Percentiles rank a stretch among this genome's conserved stretches.
These are phyloP conservation scores for Chloroceryle aenea DNA, from an alignment of 2,113 vertebrate genomes.

Conservation along the genomic window DNA sequence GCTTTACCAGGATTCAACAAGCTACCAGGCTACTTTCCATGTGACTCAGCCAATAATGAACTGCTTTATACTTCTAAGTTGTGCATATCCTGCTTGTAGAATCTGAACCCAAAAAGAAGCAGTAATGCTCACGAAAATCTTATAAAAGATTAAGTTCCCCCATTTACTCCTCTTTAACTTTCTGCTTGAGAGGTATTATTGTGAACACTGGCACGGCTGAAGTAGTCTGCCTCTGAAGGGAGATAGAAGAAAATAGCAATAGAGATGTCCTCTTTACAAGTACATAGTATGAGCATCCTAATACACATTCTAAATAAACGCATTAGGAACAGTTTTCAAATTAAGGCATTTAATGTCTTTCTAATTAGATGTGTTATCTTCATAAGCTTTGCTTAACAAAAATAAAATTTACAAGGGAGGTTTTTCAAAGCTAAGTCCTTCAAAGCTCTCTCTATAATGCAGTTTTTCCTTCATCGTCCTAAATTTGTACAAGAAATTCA, in stretches of 20 bases:
- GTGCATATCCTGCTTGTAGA: neutral
- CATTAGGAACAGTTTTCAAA: neutral
- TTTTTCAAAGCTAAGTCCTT: neutral
- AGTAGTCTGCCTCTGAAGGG: neutral
- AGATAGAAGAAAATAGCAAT: neutral
- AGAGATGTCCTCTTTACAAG: neutral
- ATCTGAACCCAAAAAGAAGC: neutral
- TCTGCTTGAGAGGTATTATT: neutral
- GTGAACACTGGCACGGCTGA: neutral
- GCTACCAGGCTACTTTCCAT: neutral
- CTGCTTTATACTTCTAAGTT: neutral
- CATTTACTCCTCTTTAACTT: neutral
- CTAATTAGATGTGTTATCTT: conserved; percentile 36
- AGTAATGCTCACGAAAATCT: neutral
- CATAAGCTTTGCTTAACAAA: conserved; percentile 1
- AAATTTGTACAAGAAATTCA: conserved; percentile 8
- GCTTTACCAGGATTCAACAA: neutral
- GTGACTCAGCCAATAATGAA: neutral
- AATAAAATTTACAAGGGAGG: neutral
- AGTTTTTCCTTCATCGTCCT: neutral
- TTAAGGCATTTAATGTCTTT: neutral
- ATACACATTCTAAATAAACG: neutral
- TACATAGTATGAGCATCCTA: neutral
- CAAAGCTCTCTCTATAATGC: neutral
- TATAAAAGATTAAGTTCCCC: neutral